These are phyloP conservation scores for Heliothis virescens DNA, from an alignment of 1,140 invertebrate genomes.

Conservation along the genomic window DNA sequence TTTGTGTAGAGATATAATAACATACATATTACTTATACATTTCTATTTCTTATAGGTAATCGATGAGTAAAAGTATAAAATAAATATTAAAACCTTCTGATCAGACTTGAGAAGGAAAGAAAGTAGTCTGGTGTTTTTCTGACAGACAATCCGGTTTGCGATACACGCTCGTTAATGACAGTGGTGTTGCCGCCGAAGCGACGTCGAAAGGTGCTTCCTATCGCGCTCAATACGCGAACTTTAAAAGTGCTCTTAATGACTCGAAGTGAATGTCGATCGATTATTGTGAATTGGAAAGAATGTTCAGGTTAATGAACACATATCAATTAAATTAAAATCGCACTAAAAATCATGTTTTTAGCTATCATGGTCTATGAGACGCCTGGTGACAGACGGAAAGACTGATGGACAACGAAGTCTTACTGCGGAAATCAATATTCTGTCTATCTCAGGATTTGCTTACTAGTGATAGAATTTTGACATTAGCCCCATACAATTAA, in stretches of 20 bases:
- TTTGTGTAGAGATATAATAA: no score
- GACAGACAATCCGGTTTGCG: slow-evolving; percentile 26
- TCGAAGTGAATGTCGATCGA: neutral
- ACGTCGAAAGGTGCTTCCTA: slow-evolving; percentile 8
- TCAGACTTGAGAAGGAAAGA: slow-evolving; percentile 31
- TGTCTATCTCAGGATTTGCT: no score
- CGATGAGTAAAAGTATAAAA: slow-evolving; percentile 21
- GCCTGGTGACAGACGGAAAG: no score
- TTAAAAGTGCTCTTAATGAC: neutral
- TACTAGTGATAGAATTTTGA: no score
- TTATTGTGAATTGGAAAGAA: neutral
- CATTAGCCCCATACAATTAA: no score
- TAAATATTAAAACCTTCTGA: slow-evolving; percentile 30
- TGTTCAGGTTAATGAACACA: no score
- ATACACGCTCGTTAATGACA: slow-evolving; percentile 22
- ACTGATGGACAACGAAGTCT: no score
- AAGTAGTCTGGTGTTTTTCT: slow-evolving; percentile 40
- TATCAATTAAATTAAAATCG: no score
- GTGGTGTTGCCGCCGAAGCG: neutral
- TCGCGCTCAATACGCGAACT: neutral
- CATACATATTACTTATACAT: no score
- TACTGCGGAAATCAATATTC: no score
- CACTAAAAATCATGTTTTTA: no score
- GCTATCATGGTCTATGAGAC: no score
- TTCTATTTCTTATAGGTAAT: neutral